phyloP scores from a whole-genome alignment of 2,797 vertebrate genomes.

The Cynopterus sphinx region DNA sequence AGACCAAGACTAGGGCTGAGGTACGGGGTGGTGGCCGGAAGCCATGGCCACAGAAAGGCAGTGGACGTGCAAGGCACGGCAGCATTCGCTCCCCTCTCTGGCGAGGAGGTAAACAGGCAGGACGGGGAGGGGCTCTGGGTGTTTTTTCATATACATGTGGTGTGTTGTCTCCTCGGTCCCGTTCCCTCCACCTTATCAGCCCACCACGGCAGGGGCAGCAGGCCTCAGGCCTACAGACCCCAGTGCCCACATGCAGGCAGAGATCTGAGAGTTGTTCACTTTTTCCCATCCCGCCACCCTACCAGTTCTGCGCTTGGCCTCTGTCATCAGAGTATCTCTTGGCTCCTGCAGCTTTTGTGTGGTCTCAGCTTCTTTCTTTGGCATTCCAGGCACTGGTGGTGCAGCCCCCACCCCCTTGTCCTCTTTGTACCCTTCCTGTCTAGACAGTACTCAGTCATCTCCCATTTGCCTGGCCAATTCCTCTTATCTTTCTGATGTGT shows the following conservation, averaged over 20 bases:
- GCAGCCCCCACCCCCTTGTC: neutral
- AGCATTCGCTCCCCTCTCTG: conserved; percentile 93
- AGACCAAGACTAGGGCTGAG: conserved; percentile 90
- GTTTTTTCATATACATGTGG: neutral
- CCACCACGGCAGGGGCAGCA: neutral
- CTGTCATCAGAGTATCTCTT: neutral
- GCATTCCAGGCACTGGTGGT: neutral
- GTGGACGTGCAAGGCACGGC: conserved; percentile 89
- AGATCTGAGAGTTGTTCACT: neutral
- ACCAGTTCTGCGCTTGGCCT: neutral
- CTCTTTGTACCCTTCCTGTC: neutral
- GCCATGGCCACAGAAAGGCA: conserved; percentile 92
- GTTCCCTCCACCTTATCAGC: too few species aligned
- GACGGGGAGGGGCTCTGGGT: rapidly evolving
- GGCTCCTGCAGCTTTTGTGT: neutral
- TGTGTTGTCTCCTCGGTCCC: neutral
- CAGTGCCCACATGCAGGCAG: neutral
- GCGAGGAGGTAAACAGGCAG: conserved; percentile 88
- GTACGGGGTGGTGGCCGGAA: conserved; percentile 92
- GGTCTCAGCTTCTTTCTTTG: neutral
- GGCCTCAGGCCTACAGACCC: neutral
- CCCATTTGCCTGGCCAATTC: neutral
- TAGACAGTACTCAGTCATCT: neutral
- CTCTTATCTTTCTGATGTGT: neutral
- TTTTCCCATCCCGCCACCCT: neutral